Evolutionary conservation across 2,113 vertebrate species (phyloP), one percentile per base, ranked within the genome.

Genomic region (Petromus typicus): DNA sequence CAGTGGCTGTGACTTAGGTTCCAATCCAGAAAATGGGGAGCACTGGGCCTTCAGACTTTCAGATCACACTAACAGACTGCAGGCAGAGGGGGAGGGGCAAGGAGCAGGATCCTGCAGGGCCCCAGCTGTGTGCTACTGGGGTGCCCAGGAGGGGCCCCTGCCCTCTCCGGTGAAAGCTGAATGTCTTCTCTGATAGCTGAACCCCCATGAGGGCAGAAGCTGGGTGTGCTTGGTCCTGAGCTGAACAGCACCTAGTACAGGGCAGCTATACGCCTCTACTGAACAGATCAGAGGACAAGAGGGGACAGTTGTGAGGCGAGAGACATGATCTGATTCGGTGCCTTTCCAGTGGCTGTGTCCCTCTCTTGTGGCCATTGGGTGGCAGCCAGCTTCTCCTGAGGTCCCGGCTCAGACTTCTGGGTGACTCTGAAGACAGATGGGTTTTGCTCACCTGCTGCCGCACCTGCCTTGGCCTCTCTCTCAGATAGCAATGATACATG

Each of bases 121-220:
- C 2, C 7, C 3, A 34, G 16, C 32, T 17, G 8, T 75, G 59
- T 32, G 12, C 34, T 22, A 14, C 40, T 23, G 20, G 34, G 18
- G 23, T 61, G 1, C 23, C 2, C 0, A 7, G 45, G 30, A 79
- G 63, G n/a, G 18, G 51, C 43, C 71, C 43, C 25, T 75, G 43
- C 43, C 30, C 9, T 11, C 2, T 51, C 27, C 1, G 0, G 0
- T 0, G 40, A 25, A 64, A 7, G 25, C 11, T 10, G 3, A 22
- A 7, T 5, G 2, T 54, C 18, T 63, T 5, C 54, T 27, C 57
- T 93, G 32, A 30, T 17, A 23, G 20, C 2, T 18, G 37, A 48
- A 32, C 54, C 32, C 4, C 2, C 0, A 0, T 13, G 7, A 54
- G 66, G 45, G 3, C 1, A 6, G 76, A 40, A 32, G 34, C n/a